Evolutionary conservation across 2,888 invertebrate genomes (phyloP), one percentile per base, ranked within the genome.

Genomic region (Penaeus monodon): DNA sequence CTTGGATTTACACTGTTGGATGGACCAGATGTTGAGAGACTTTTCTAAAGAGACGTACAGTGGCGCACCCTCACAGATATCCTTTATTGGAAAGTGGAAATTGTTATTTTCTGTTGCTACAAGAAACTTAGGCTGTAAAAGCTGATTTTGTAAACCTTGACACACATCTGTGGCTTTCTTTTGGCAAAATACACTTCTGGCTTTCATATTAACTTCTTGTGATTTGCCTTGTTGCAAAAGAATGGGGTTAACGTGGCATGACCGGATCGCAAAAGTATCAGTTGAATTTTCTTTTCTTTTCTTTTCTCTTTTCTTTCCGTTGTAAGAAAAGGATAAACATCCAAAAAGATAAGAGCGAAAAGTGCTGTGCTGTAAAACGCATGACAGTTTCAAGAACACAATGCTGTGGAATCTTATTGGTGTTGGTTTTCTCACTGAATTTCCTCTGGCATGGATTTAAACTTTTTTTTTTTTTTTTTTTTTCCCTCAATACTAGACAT

Each of bases 111-210:
- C 17, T 57, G 57, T 73, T 82, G 81, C 73, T 33, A 70, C 81
- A 74, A 66, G 81, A 63, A 73, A 82, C 49, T 49, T 70, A 49
- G 73, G 38, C 81, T 70, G 70, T 82, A 82, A 33, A 73, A 70
- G 49, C 81, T 70, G 49, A 44, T 81, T 82, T 57, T 66, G 63
- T 82, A 70, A 57, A 73, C 57, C 29, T 44, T 63, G 49, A 81
- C 27, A 66, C 70, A 38, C 49, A 70, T 29, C 68, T 57, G 29
- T 64, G 57, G 81, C 81, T 82, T 82, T 57, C 70, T 73, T 29
- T 63, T 29, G 73, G 81, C 81, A 70, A 73, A 65, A 82, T 27
- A 22, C 57, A 82, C 27, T 57, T 73, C 27, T 63, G 33, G 49
- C 81, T 82, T 70, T 22, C 57, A 65, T 81, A 68, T 63, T 63